phyloP scores from a whole-genome alignment of 2,113 vertebrate genomes.

The Nanorana parkeri region DNA sequence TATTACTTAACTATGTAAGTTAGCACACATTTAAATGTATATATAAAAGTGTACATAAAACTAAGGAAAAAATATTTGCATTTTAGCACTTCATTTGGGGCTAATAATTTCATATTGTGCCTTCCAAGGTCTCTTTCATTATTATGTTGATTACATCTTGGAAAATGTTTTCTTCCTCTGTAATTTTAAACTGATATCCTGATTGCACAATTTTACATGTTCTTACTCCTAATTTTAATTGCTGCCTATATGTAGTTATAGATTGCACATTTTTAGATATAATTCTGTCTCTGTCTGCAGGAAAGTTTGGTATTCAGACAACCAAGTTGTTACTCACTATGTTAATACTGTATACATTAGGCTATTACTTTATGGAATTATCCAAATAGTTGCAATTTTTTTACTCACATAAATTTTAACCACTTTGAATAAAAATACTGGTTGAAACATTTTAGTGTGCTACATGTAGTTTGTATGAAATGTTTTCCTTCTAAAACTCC shows the following conservation, averaged over 20 bases:
- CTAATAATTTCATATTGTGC: not conserved
- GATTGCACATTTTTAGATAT: not conserved
- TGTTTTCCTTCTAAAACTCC: not conserved
- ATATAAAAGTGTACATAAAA: not conserved
- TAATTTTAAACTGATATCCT: slow-evolving; percentile 6
- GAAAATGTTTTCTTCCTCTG: not conserved
- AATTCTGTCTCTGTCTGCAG: not conserved
- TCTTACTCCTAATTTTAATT: slow-evolving; percentile 2
- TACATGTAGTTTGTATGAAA: no score
- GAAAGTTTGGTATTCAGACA: not conserved
- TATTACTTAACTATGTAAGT: not conserved
- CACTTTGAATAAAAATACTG: no score
- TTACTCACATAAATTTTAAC: no score
- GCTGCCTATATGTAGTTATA: not conserved
- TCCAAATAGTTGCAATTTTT: no score
- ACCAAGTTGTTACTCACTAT: not conserved
- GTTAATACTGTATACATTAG: no score
- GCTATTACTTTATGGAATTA: no score
- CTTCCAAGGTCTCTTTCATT: not conserved
- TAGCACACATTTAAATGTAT: not conserved
- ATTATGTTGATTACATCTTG: not conserved
- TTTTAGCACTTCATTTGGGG: not conserved
- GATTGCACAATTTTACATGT: slow-evolving; percentile 1
- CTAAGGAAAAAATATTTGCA: not conserved
- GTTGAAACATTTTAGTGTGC: no score